These are phyloP conservation scores for Ernsta delagoae DNA, from an alignment of 2,888 invertebrate genomes.

Conservation along the genomic window DNA sequence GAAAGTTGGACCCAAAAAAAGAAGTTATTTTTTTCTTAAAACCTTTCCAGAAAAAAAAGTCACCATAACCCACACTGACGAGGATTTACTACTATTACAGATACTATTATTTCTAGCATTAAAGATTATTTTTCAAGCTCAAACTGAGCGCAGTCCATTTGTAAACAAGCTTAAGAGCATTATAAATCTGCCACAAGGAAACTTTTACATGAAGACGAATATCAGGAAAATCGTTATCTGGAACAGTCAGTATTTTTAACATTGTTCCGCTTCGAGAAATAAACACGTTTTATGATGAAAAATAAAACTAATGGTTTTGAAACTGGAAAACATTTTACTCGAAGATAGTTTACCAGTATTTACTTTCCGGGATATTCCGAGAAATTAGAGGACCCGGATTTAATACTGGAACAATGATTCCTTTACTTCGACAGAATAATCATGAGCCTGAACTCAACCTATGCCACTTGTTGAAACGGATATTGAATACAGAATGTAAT, in stretches of 20 bases:
- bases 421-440: too few relatives aligned
- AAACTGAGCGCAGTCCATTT: conserved; percentile 6
- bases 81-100: too few relatives aligned
- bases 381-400: too few relatives aligned
- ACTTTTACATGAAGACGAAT: conserved; percentile 14
- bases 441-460: not conserved
- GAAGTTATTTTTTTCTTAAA: too few relatives aligned
- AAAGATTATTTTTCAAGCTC: conserved; percentile 16
- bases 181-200: conserved; percentile 18
- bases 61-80: too few relatives aligned
- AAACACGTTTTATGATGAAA: not conserved
- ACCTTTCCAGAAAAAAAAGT: too few relatives aligned
- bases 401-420: too few relatives aligned
- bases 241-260: conserved; percentile 6
- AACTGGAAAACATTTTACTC: too few relatives aligned
- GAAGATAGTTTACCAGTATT: too few relatives aligned
- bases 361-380: too few relatives aligned
- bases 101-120: too few relatives aligned
- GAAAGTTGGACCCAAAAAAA: too few relatives aligned
- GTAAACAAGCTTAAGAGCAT: conserved; percentile 29
- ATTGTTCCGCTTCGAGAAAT: not conserved
- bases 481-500: conserved; percentile 1
- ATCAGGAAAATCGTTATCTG: not conserved
- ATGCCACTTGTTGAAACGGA: not conserved
- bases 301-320: not conserved